Evolutionary conservation across 2,797 vertebrate genomes (phyloP).

Genomic region (Sebastes nivosus): DNA sequence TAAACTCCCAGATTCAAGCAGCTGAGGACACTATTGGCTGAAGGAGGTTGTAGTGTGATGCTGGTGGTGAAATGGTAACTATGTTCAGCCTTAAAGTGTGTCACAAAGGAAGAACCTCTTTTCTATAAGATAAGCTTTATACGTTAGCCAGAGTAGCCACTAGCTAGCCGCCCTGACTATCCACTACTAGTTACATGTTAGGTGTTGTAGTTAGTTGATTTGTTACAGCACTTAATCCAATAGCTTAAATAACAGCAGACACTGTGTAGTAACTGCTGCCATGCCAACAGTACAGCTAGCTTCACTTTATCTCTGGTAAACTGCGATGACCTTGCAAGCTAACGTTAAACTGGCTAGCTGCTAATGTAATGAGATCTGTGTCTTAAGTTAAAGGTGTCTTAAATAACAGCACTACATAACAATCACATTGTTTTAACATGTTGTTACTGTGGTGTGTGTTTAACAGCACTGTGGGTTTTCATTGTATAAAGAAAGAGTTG

Average conservation of each 20-base stretch:
- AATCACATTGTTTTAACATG: accelerated
- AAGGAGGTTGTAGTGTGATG: not conserved
- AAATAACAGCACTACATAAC: too few relatives aligned
- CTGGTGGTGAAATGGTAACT: not conserved
- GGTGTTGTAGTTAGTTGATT: accelerated
- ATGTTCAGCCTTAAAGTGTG: not conserved
- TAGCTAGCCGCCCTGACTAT: constrained; percentile 20
- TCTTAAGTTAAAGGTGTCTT: not conserved
- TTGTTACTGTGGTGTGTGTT: accelerated
- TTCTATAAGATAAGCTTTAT: not conserved
- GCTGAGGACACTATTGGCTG: not conserved
- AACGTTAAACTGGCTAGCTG: constrained; percentile 54
- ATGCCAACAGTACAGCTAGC: not conserved
- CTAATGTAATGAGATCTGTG: constrained; percentile 2
- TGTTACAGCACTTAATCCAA: accelerated
- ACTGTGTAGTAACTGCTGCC: not conserved
- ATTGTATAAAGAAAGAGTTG: not conserved
- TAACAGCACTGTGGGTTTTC: not conserved
- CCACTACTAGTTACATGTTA: not conserved
- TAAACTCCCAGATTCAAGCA: not conserved
- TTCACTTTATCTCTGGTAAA: constrained; percentile 4
- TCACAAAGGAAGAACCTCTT: not conserved
- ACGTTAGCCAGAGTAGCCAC: constrained; percentile 35
- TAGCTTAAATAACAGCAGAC: not conserved
- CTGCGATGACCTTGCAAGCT: constrained; percentile 68